Conservation (phyloP, 2,888 invertebrate genomes). For the Iphiclides podalirius region DNA sequence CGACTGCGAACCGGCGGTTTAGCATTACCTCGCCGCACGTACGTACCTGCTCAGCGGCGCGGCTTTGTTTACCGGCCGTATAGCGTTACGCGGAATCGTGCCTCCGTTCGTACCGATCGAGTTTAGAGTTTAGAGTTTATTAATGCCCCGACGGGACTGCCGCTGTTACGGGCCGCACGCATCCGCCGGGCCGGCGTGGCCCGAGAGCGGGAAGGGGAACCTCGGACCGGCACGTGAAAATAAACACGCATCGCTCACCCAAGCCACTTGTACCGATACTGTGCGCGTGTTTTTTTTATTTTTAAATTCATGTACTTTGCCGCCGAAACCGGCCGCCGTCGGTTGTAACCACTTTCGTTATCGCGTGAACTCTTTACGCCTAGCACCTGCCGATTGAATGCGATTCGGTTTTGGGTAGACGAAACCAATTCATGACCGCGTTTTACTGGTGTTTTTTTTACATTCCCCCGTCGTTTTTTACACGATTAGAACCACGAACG, state of each 20-base stretch:
- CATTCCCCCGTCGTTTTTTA: no score
- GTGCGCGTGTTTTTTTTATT: slow-evolving; percentile 27
- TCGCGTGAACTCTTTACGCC: slow-evolving; percentile 11
- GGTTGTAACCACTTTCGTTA: slow-evolving; percentile 17
- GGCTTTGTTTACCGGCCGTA: slow-evolving; percentile 38
- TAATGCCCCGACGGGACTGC: slow-evolving; percentile 64
- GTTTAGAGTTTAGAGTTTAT: no score
- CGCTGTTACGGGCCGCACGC: slow-evolving; percentile 57
- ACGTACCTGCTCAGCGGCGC: slow-evolving; percentile 41
- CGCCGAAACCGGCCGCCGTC: background rate
- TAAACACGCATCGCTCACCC: slow-evolving; percentile 50
- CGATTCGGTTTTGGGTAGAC: no score
- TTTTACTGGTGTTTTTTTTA: no score
- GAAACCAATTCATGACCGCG: no score
- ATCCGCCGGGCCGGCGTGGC: no score
- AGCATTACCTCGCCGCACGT: slow-evolving; percentile 19
- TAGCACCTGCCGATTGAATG: no score
- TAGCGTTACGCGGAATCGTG: slow-evolving; percentile 26
- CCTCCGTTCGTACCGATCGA: slow-evolving; percentile 44
- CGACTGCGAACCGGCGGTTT: background rate
- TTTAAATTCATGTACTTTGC: no score
- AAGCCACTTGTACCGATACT: slow-evolving; percentile 25
- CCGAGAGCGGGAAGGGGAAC: slow-evolving; percentile 27
- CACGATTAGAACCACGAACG: no score
- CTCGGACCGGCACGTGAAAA: slow-evolving; percentile 56